Conservation (phyloP, 2,797 vertebrate genomes). For the Microchirus variegatus region DNA sequence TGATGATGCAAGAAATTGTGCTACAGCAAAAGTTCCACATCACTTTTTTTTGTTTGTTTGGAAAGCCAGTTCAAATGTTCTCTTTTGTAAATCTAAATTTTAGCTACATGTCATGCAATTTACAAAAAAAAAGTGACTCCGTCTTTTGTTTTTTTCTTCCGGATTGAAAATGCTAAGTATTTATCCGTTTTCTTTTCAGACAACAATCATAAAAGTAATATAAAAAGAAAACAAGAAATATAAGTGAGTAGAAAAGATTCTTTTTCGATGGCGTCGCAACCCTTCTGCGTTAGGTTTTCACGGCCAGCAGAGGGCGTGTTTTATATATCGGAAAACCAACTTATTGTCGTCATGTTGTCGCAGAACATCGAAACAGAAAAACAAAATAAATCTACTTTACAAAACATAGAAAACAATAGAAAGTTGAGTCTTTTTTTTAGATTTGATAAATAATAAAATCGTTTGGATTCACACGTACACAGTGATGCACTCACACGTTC, state of each 20-base stretch:
- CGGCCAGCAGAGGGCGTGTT: neutral
- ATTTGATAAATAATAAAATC: conserved; percentile 66
- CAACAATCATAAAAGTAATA: conserved; percentile 12
- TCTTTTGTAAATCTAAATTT: conserved; percentile 54
- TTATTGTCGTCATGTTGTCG: neutral
- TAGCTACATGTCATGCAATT: conserved; percentile 79
- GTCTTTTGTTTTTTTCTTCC: conserved; percentile 22
- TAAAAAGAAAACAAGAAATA: conserved; percentile 34
- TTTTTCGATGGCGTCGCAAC: conserved; percentile 40
- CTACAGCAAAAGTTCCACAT: conserved; percentile 77
- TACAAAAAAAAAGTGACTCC: conserved; percentile 64
- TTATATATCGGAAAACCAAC: conserved; percentile 13
- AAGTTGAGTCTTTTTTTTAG: conserved; percentile 69
- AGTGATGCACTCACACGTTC: conserved; percentile 40
- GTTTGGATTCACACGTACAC: conserved; percentile 48
- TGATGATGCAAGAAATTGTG: conserved; percentile 73
- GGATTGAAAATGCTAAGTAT: conserved; percentile 52
- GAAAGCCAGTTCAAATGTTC: conserved; percentile 52
- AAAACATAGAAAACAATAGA: conserved; percentile 61
- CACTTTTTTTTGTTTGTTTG: conserved; percentile 44
- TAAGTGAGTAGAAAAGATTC: conserved; percentile 62
- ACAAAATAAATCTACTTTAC: conserved; percentile 51
- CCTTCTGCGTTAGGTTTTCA: conserved; percentile 22
- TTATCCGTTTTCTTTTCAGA: conserved; percentile 40
- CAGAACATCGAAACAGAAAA: neutral